Base-by-base conservation (phyloP, 2,888 invertebrate species). In the Drosophila macrothrix region DNA sequence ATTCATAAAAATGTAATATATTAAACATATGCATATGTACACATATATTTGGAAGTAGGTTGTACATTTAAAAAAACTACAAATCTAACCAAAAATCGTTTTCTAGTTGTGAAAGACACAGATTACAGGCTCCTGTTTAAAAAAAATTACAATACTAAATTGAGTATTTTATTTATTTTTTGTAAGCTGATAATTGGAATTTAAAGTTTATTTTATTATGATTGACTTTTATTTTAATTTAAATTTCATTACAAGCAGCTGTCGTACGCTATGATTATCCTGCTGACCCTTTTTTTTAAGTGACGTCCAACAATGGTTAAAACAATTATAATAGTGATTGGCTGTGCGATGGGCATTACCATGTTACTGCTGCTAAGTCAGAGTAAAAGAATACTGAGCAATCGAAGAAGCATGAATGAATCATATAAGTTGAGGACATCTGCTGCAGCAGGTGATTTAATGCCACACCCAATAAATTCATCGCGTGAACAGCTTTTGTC, bases 291-390 rank as follows among this genome's bases (percentile, higher is more conserved):
- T 66, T 55, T 73, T 61, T 69, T 52, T 58, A 54, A 54, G 28
- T 43, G 25, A 56, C 28, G 7, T 19, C 25, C 1, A 33, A 35
- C 66, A 78, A 85, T 90, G 91, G 74, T 63, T 22, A 89, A 54
- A 73, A 66, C 53, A 67, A 82, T 89, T 56, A 73, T 75, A 84
- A 70, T 86, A 68, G 41, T 78, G 52, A 67, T 82, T 78, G 78
- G 63, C 28, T 78, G 67, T 43, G 55, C 69, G 60, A 73, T 86
- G 53, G 78, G 41, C 9, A 54, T 71, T 52, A 53, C 53, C 29
- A n/a, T 78, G 52, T 31, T 75, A 39, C 61, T 77, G 29, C 33
- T 73, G 59, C 59, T 76, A 61, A 61, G 54, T 50, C 59, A 54
- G n/a, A 78, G 29, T 56, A 33, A 22, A 35, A 62, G 28, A 10